Percentiles rank a stretch among this genome's conserved stretches.
Conservation (phyloP, 2,888 invertebrate genomes). For the Siphlonurus alternatus region DNA sequence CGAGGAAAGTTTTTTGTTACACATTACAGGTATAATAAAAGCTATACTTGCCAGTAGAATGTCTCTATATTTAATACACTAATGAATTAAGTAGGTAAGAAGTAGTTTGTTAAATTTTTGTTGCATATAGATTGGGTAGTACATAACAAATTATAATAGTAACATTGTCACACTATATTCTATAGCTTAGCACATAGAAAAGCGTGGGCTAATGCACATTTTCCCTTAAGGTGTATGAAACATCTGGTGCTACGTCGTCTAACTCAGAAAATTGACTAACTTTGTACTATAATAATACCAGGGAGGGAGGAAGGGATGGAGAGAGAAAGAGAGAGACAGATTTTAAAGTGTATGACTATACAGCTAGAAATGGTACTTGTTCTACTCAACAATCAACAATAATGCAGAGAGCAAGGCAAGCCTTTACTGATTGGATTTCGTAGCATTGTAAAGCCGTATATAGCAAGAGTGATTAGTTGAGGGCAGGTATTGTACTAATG, state of each 20-base stretch:
- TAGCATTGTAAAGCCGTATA: no score
- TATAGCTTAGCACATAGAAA: neutral
- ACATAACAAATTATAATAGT: neutral
- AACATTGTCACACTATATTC: neutral
- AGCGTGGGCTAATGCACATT: neutral
- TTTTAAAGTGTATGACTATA: no score
- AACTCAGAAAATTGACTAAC: neutral
- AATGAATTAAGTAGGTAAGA: neutral
- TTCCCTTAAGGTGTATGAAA: neutral
- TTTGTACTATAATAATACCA: neutral
- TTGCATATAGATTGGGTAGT: conserved; percentile 1
- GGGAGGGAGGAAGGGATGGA: neutral
- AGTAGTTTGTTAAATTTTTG: neutral
- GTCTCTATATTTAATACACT: neutral
- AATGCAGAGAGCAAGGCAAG: no score
- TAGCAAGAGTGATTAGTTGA: no score
- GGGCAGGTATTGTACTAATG: no score
- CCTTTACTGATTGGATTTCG: no score
- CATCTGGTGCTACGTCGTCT: neutral
- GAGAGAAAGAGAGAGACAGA: no score
- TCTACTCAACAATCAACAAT: no score
- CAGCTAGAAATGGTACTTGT: no score
- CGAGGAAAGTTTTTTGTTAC: no score
- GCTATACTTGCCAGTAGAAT: no score
- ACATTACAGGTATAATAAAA: no score